phyloP scores from a whole-genome alignment of 1,140 invertebrate species.

The Capitella teleta region DNA sequence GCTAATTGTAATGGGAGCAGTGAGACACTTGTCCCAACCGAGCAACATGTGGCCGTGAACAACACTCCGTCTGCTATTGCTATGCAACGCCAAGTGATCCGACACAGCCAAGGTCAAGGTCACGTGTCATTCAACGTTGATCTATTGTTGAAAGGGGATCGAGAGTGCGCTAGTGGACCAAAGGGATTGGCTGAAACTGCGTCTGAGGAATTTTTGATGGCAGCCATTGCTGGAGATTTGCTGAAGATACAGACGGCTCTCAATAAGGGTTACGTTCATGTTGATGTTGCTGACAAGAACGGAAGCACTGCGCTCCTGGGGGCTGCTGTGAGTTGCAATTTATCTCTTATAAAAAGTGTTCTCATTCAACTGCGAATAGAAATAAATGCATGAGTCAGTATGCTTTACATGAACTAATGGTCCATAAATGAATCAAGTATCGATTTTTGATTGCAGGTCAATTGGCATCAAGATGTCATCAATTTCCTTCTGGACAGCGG shows the following conservation, averaged over 20 bases:
- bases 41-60: too few relatives aligned
- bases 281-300: constrained; percentile 32
- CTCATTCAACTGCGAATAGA: neutral
- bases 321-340: constrained; percentile 33
- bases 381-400: neutral
- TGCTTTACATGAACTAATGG: neutral
- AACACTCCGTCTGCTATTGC: too few relatives aligned
- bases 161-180: constrained; percentile 10
- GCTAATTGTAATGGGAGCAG: too few relatives aligned
- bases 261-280: constrained; percentile 24
- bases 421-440: neutral
- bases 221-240: constrained; percentile 22
- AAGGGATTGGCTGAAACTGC: constrained; percentile 27
- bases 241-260: constrained; percentile 25
- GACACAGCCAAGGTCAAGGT: constrained; percentile 21
- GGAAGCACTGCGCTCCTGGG: constrained; percentile 33
- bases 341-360: neutral
- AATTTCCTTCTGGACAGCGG: constrained; percentile 37
- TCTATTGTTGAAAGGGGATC: constrained; percentile 22
- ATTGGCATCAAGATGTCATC: constrained; percentile 32
- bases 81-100: constrained; percentile 32
- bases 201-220: constrained; percentile 27
- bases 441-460: constrained; percentile 21
- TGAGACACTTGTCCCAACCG: too few relatives aligned
- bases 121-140: constrained; percentile 24